Base-by-base conservation (phyloP, 1,140 invertebrate species). In the Dreissena polymorpha region DNA sequence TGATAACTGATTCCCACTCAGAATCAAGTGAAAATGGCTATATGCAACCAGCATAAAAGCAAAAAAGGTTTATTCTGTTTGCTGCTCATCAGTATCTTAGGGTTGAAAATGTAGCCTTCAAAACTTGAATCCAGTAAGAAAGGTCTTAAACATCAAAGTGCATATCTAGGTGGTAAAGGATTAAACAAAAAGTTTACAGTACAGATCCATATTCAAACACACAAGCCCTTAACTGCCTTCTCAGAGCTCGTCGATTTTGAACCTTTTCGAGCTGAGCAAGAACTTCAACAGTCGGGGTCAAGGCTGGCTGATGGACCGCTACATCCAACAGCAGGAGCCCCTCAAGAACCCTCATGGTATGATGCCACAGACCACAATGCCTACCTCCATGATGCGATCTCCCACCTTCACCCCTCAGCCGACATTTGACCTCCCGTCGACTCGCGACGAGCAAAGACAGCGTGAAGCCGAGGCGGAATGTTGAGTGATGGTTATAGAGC, bases 191-290 rank as follows among this genome's bases (percentile, higher is more conserved):
- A 39, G 39, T 39, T 39, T 39, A 2, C 8, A 27, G 12, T 18
- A 65, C 12, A 65, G 21, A 27, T 10, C 27, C 16, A 13, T 10
- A 14, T 74, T 39, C 39, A 39, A 39, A 39, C 39, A 39, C 8
- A 39, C 10, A 27, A 55, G 29, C 83, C 70, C 67, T 71, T 85
- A 81, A 70, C 80, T 39, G 53, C 53, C 12, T 64, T 60, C 18
- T 51, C 80, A 91, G 89, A 91, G 87, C 86, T 63, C 89, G 51
- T 86, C 87, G 27, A 89, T 90, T 13, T 68, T 90, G 18, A 90
- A 91, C 73, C 82, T 91, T 57, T 91, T 91, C 87, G 89, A 90
- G 71, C 67, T 91, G 53, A 89, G 90, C 78, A 86, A 85, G 70
- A 91, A 90, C 77, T 90, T 90, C 71, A 85, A 87, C 74, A 83